A percentile compares a stretch with the other conserved stretches of the same genome.
Conservation (phyloP, 2,113 vertebrate genomes). For the Ciconia boyciana region DNA sequence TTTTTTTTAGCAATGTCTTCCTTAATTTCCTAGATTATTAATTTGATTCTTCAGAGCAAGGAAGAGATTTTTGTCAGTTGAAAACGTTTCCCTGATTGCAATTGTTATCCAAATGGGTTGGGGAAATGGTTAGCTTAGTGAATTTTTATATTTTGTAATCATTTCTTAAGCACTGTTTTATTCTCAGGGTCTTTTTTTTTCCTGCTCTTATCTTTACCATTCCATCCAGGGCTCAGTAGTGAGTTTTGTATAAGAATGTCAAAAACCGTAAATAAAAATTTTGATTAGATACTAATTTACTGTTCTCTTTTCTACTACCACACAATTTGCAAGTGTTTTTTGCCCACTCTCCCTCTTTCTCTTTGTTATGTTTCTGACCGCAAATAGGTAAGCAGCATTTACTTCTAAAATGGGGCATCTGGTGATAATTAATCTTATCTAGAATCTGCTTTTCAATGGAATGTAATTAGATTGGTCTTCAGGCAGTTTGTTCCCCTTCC, state of each 20-base stretch:
- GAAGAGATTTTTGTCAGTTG: not conserved
- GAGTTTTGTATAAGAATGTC: not conserved
- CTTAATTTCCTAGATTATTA: not conserved
- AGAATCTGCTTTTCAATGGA: not conserved
- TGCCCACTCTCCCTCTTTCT: not conserved
- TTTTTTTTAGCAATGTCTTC: not conserved
- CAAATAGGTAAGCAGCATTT: not conserved
- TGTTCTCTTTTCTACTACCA: not conserved
- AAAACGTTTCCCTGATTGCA: not conserved
- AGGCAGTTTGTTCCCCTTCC: not conserved
- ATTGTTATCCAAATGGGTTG: not conserved
- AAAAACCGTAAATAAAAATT: not conserved
- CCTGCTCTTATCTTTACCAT: not conserved
- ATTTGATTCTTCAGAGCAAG: not conserved
- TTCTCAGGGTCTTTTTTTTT: not conserved
- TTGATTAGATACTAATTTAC: not conserved
- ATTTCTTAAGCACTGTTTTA: not conserved
- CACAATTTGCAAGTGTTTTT: not conserved
- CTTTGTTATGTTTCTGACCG: not conserved
- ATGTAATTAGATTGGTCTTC: not conserved
- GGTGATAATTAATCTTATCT: constrained; percentile 11
- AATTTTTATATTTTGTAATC: not conserved
- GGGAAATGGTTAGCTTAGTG: not conserved
- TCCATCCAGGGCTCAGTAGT: not conserved
- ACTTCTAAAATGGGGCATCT: not conserved